Percentiles rank a stretch among this genome's conserved stretches.
Conservation (phyloP, 2,888 invertebrate species). For the Philonicus albiceps region DNA sequence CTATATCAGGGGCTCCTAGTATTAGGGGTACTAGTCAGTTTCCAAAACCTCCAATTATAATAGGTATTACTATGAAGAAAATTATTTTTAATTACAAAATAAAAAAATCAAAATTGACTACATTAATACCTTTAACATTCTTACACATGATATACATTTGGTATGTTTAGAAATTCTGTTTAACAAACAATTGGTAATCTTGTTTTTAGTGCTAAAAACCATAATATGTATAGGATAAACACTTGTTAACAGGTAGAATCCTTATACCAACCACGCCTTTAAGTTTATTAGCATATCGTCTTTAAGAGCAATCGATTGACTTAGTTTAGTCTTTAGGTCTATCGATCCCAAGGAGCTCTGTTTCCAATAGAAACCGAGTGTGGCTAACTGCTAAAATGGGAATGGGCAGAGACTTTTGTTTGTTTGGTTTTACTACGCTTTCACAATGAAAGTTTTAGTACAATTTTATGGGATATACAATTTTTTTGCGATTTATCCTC, state of each 20-base stretch:
- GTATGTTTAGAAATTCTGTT: not conserved
- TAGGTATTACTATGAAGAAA: no score
- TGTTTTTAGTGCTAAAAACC: not conserved
- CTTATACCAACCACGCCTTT: not conserved
- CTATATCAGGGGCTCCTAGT: no score
- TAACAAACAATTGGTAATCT: not conserved
- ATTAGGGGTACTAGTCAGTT: no score
- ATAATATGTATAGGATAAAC: not conserved
- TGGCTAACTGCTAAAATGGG: not conserved
- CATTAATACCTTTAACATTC: no score
- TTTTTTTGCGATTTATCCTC: not conserved
- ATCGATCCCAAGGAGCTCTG: not conserved
- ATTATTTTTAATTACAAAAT: no score
- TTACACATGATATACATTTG: no score
- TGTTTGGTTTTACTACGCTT: not conserved
- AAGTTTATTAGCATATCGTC: not conserved
- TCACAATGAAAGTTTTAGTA: not conserved
- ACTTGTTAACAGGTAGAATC: not conserved
- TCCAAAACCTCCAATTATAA: no score
- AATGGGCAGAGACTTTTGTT: not conserved
- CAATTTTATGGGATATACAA: not conserved
- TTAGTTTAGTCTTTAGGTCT: not conserved
- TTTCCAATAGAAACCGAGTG: not conserved
- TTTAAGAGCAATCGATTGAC: not conserved
- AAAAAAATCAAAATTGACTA: no score